phyloP scores from a whole-genome alignment of 2,797 vertebrate genomes.

The Typhlichthys subterraneus region DNA sequence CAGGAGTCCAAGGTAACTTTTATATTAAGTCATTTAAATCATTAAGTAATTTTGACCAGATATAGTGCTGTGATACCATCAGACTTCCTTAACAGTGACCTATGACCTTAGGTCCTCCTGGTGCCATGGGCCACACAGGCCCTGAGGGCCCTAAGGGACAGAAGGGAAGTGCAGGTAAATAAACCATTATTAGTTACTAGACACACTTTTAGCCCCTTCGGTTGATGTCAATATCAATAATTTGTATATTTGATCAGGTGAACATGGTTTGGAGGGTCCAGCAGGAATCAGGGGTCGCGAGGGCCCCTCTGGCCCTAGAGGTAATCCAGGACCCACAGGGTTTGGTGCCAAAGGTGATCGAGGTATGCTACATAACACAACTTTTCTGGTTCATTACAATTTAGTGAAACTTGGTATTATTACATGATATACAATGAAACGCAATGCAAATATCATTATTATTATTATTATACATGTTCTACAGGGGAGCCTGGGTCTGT shows the following conservation, averaged over 20 bases:
- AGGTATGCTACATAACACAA: conserved; percentile 70
- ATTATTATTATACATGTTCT: conserved; percentile 68
- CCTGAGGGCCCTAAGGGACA: conserved; percentile 90
- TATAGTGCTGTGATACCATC: neutral
- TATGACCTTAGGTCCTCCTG: conserved; percentile 78
- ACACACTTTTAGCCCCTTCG: neutral
- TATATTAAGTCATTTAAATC: neutral
- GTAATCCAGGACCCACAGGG: conserved; percentile 85
- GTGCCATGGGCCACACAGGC: conserved; percentile 82
- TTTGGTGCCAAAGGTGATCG: conserved; percentile 89
- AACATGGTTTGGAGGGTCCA: conserved; percentile 87
- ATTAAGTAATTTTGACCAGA: no score
- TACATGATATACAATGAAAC: neutral
- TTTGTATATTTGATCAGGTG: conserved; percentile 76
- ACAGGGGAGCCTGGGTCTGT: conserved; percentile 80
- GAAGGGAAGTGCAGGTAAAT: conserved; percentile 89
- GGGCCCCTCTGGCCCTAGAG: conserved; percentile 85
- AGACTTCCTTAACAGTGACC: conserved; percentile 5
- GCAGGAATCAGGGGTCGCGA: conserved; percentile 89
- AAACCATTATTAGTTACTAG: neutral
- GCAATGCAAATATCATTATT: neutral
- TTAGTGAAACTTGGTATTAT: neutral
- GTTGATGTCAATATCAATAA: conserved; percentile 12
- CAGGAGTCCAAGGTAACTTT: conserved; percentile 83
- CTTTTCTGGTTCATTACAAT: neutral